Conservation (phyloP, 1,140 invertebrate genomes). For the Dysdera silvatica region DNA sequence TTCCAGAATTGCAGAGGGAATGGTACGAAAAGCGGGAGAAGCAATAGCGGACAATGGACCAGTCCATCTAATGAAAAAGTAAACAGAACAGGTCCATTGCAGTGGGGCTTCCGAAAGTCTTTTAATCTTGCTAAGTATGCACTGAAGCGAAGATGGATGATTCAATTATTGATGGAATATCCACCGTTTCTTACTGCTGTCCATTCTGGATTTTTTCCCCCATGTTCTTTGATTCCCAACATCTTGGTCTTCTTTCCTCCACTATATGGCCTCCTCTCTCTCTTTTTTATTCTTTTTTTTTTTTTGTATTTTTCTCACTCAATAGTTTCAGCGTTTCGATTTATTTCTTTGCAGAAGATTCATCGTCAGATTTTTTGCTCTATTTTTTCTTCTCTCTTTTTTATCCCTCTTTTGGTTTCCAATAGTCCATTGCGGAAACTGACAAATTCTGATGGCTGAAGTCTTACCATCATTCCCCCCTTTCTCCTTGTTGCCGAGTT, state of each 20-base stretch:
- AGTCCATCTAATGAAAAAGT: constrained; percentile 11
- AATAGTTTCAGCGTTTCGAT: neutral
- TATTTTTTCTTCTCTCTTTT: no score
- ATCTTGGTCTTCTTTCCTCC: no score
- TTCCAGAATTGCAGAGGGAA: no score
- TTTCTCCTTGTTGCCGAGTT: no score
- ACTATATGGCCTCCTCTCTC: no score
- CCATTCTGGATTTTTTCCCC: constrained; percentile 6
- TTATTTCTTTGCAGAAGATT: no score
- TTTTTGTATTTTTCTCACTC: neutral
- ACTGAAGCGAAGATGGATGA: constrained; percentile 22
- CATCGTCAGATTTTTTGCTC: no score
- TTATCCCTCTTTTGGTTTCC: no score
- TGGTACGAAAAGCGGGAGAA: no score
- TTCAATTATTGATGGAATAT: constrained; percentile 29
- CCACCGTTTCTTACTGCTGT: constrained; percentile 22
- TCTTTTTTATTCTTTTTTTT: neutral
- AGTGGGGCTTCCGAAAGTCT: constrained; percentile 19
- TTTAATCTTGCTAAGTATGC: constrained; percentile 29
- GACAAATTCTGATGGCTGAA: no score
- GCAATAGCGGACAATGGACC: constrained; percentile 22
- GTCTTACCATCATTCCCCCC: no score
- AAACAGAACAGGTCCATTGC: constrained; percentile 21
- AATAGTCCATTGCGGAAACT: no score
- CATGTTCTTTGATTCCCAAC: constrained; percentile 19